Conservation (phyloP, 1,140 invertebrate genomes). For the Trissolcus basalis region DNA sequence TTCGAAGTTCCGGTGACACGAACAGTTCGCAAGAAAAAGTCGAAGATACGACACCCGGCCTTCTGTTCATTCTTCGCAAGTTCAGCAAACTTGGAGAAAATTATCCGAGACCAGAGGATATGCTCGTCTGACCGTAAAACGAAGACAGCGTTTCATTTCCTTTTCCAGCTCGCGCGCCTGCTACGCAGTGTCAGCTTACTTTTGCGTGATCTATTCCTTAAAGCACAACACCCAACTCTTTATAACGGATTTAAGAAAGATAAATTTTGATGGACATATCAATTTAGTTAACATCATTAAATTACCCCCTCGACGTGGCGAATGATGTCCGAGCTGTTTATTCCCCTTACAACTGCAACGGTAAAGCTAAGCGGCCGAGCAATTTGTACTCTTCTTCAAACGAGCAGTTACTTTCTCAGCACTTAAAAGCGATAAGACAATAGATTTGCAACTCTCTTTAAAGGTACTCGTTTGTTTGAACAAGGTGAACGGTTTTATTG, state of each 20-base stretch:
- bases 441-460: slow-evolving; percentile 36
- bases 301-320: slow-evolving; percentile 5
- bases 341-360: too few species aligned
- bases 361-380: too few species aligned
- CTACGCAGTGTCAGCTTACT: slow-evolving; percentile 30
- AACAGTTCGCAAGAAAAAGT: slow-evolving; percentile 53
- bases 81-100: slow-evolving; percentile 62
- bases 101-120: slow-evolving; percentile 59
- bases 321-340: too few species aligned
- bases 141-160: slow-evolving; percentile 55
- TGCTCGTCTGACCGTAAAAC: slow-evolving; percentile 62
- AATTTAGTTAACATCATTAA: slow-evolving; percentile 23
- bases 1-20: slow-evolving; percentile 56
- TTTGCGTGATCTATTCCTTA: slow-evolving; percentile 24
- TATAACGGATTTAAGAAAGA: slow-evolving; percentile 6
- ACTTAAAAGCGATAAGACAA: slow-evolving; percentile 43
- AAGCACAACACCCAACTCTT: slow-evolving; percentile 6
- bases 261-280: slow-evolving; percentile 21
- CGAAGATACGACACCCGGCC: slow-evolving; percentile 49
- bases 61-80: slow-evolving; percentile 57
- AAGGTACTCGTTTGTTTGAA: slow-evolving; percentile 40
- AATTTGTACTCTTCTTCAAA: too few species aligned
- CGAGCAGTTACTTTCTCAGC: slow-evolving; percentile 26
- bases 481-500: slow-evolving; percentile 62
- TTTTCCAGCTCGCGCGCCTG: slow-evolving; percentile 24